Conservation (phyloP, 2,797 vertebrate species). For the Thalassophryne amazonica region DNA sequence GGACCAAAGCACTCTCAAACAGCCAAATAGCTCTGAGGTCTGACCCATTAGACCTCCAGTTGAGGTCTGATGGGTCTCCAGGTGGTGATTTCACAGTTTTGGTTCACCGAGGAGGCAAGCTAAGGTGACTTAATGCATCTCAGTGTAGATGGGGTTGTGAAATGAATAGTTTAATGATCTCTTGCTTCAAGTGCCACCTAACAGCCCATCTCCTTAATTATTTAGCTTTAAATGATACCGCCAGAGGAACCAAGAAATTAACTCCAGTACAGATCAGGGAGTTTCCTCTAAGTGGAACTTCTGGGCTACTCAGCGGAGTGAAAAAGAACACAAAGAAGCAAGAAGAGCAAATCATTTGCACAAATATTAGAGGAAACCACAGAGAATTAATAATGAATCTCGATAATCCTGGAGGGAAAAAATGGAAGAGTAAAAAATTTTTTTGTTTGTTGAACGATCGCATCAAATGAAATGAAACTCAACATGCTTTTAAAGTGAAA, state of each 20-base stretch:
- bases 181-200: not conserved
- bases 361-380: not conserved
- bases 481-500: too few relatives aligned
- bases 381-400: not conserved
- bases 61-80: too few relatives aligned
- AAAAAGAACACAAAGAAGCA: not conserved
- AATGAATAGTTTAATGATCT: slow-evolving; percentile 16
- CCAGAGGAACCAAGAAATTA: slow-evolving; percentile 14
- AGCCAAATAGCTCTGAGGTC: slow-evolving; percentile 2
- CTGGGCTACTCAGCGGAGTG: slow-evolving; percentile 11
- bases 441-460: too few relatives aligned
- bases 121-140: not conserved
- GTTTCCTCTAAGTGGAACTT: not conserved
- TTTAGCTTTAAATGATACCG: slow-evolving; percentile 7
- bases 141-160: not conserved
- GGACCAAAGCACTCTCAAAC: slow-evolving; percentile 22
- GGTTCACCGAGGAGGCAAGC: not conserved
- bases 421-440: too few relatives aligned
- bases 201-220: slow-evolving; percentile 15
- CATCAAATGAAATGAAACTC: too few relatives aligned
- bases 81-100: not conserved
- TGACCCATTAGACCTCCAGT: too few relatives aligned
- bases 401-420: too few relatives aligned
- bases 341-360: not conserved
- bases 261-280: not conserved